These are phyloP conservation scores for Fregetta grallaria DNA, from an alignment of 2,113 vertebrate genomes.

Conservation along the genomic window DNA sequence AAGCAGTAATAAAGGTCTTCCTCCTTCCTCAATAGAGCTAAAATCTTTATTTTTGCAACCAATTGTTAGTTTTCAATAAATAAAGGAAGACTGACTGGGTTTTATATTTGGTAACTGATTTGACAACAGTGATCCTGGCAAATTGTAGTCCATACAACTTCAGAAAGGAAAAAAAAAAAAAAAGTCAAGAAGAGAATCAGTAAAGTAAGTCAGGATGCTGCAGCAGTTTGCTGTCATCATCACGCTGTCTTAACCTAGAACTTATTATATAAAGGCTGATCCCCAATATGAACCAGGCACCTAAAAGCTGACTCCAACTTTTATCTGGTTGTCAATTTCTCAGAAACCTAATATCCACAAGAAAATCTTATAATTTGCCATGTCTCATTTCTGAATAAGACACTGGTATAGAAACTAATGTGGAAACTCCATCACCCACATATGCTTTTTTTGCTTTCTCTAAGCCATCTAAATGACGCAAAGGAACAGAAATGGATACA, in stretches of 20 bases:
- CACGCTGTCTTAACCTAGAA: background rate
- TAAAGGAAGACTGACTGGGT: background rate
- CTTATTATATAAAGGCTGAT: background rate
- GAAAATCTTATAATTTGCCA: background rate
- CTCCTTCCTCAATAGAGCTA: background rate
- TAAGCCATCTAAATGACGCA: background rate
- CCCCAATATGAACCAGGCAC: fast-evolving
- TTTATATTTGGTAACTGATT: background rate
- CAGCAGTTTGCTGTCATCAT: background rate
- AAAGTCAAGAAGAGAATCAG: background rate
- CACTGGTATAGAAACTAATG: background rate
- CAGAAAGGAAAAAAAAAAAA: background rate
- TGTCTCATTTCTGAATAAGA: background rate
- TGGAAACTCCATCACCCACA: background rate
- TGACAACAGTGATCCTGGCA: background rate
- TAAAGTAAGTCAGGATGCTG: background rate
- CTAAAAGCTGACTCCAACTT: background rate
- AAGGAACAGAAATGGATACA: background rate
- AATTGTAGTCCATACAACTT: background rate
- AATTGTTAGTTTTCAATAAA: background rate
- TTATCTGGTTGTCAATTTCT: background rate
- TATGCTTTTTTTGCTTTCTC: background rate
- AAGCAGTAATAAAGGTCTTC: background rate
- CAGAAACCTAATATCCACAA: background rate
- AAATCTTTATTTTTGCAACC: background rate